Evolutionary conservation across 2,888 invertebrate species (phyloP), one percentile per base, ranked within the genome.

Genomic region (Sepioteuthis lessoniana): DNA sequence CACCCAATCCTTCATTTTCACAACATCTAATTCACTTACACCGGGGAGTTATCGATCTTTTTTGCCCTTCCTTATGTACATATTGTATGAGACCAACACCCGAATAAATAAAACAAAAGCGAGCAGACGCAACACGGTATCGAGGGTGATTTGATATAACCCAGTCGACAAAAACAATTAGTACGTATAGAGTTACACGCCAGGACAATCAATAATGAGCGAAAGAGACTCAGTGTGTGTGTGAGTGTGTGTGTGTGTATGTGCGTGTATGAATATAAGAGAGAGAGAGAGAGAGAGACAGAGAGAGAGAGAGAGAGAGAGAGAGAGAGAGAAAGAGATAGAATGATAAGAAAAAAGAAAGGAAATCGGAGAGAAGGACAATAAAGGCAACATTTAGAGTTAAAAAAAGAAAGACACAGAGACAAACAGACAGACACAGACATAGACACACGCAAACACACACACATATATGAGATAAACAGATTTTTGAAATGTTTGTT

Each of bases 1-100:
- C 76, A 76, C 76, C n/a, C 76, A 76, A 76, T 76, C 76, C 76
- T 76, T 76, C 76, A 76, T 76, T 76, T 76, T 76, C 76, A n/a
- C 76, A 76, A n/a, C 76, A 76, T 76, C 76, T 76, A 76, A 76
- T 76, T 76, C 76, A 76, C 76, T 76, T 76, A 76, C 10, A 76
- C n/a, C 76, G 35, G 10, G 76, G 76, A 8, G 76, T 76, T 35
- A 76, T 76, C 76, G 76, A 76, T 76, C 76, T 76, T 76, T 76
- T 76, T 76, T 76, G n/a, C 76, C 76, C 35, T 76, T 35, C 76
- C 76, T 13, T 76, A 16, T 76, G 76, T 76, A 76, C 76, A 76
- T 76, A 76, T 76, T 76, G 76, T 76, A 76, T 76, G 76, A 76
- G 76, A 76, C 76, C 16, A 76, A 76, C n/a, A 76, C 76, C 76